Conservation (phyloP, 2,888 invertebrate species). For the Aphidius colemani region DNA sequence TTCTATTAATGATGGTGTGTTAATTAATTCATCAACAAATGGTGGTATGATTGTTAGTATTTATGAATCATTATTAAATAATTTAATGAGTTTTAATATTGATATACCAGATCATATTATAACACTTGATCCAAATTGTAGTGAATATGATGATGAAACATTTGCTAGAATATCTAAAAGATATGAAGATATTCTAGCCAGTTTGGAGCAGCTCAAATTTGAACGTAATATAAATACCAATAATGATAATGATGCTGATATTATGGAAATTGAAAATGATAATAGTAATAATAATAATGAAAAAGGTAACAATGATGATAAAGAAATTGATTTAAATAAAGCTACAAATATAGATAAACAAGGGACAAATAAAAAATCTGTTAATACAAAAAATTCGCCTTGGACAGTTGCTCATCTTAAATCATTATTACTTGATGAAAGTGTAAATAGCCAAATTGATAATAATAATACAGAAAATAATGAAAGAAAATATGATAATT, state of each 20-base stretch:
- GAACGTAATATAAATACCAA: slow-evolving; percentile 21
- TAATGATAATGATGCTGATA: slow-evolving; percentile 9
- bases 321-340: slow-evolving; percentile 24
- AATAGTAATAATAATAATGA: slow-evolving; percentile 1
- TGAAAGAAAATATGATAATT: slow-evolving; percentile 15
- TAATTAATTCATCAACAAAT: slow-evolving; percentile 55
- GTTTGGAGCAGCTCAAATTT: slow-evolving; percentile 37
- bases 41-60: slow-evolving; percentile 63
- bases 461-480: background rate
- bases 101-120: slow-evolving; percentile 65
- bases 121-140: slow-evolving; percentile 63
- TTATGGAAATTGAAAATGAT: background rate
- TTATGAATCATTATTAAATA: slow-evolving; percentile 57
- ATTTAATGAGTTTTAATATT: slow-evolving; percentile 57
- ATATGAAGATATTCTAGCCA: slow-evolving; percentile 54
- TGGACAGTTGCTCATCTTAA: no score
- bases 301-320: slow-evolving; percentile 31
- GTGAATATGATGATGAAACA: slow-evolving; percentile 60
- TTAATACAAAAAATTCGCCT: no score
- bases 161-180: slow-evolving; percentile 58
- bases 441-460: background rate
- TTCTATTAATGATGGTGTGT: slow-evolving; percentile 41
- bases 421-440: no score
- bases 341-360: no score
- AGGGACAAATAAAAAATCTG: no score